Evolutionary conservation across 2,113 vertebrate genomes (phyloP).

Genomic region (Bufo bufo): DNA sequence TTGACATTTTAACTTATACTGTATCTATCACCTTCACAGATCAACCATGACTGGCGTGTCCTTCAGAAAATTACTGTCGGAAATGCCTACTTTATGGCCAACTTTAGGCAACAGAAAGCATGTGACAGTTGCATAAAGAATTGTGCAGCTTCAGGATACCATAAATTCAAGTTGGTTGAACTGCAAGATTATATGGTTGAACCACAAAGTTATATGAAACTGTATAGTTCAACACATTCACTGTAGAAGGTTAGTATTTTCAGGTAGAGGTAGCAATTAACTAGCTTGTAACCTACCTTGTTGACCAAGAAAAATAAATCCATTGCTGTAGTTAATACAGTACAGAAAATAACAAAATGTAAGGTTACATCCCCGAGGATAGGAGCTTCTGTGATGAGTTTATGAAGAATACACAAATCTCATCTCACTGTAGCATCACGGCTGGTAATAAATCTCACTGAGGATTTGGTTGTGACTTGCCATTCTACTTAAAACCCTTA

Average conservation of each 20-base stretch:
- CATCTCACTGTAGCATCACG: conserved; percentile 13
- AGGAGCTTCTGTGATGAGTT: conserved; percentile 4
- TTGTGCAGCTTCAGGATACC: neutral
- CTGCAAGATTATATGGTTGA: neutral
- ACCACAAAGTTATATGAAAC: too few species aligned
- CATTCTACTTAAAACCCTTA: conserved; percentile 56
- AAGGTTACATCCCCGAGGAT: conserved; percentile 8
- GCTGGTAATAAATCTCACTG: conserved; percentile 38
- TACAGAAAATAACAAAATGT: conserved; percentile 1
- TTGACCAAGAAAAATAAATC: too few species aligned
- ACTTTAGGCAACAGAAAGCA: neutral
- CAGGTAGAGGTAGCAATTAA: neutral
- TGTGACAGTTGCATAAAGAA: neutral
- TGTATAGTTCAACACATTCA: neutral
- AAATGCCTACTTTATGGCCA: neutral
- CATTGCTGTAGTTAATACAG: neutral
- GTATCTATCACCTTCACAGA: too few species aligned
- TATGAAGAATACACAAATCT: conserved; percentile 49
- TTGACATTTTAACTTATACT: too few species aligned
- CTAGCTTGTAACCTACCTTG: neutral
- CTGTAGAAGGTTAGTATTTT: neutral
- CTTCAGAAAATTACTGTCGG: too few species aligned
- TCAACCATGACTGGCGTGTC: too few species aligned
- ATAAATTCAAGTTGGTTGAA: neutral
- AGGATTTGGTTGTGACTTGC: conserved; percentile 51